Evolutionary conservation across 64 coral and sea anemone genomes (phyloP).

Genomic region (Montipora foliosa): DNA sequence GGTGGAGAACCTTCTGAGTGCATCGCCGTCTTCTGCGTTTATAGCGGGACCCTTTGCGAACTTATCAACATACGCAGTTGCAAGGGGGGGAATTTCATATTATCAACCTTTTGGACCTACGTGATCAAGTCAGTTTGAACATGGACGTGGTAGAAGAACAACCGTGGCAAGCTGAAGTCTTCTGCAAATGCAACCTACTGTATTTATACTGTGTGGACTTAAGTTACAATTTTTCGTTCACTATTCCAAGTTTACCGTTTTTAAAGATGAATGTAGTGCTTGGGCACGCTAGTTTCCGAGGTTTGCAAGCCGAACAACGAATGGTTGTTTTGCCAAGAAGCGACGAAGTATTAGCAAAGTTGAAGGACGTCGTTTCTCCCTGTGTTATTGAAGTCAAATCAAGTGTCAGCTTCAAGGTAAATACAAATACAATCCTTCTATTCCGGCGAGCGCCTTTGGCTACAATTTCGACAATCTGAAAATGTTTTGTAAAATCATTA

Average conservation of each 20-base stretch:
- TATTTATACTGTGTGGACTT: constrained; percentile 58
- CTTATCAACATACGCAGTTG: too few species aligned
- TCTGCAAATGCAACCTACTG: constrained; percentile 19
- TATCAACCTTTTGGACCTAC: neutral
- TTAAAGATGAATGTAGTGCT: constrained; percentile 36
- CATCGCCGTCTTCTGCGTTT: too few species aligned
- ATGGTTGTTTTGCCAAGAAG: constrained; percentile 58
- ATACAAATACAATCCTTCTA: neutral
- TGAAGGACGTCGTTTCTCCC: constrained; percentile 40
- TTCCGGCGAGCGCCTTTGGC: too few species aligned
- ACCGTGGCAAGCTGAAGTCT: constrained; percentile 18
- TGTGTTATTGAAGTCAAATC: constrained; percentile 58
- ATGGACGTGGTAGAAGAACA: constrained; percentile 56
- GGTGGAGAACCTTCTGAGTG: too few species aligned
- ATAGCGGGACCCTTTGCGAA: too few species aligned
- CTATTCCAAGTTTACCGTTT: constrained; percentile 67
- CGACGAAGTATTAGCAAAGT: constrained; percentile 28
- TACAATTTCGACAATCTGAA: neutral
- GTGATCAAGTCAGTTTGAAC: neutral
- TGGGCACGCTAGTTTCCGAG: constrained; percentile 38
- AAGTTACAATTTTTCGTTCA: constrained; percentile 10
- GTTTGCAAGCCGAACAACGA: neutral
- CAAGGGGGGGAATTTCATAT: too few species aligned
- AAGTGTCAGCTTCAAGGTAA: constrained; percentile 63
- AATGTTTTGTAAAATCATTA: neutral